phyloP scores from a whole-genome alignment of 2,888 invertebrate species.

The Ophion ventricosus region DNA sequence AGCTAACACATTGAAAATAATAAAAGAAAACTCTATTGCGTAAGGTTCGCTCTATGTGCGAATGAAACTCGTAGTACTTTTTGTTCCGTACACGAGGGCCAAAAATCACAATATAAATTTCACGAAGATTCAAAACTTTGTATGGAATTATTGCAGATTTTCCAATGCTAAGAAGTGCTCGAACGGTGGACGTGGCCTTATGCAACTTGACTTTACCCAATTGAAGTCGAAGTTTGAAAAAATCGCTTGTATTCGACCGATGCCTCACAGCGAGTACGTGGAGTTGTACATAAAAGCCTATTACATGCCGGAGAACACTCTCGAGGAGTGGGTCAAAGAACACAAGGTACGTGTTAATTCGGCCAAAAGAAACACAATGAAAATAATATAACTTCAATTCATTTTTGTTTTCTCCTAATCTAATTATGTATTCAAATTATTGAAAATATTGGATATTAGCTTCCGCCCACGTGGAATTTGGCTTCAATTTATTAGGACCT shows the following conservation, averaged over 20 bases:
- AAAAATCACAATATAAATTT: no score
- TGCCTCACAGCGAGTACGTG: conserved; percentile 95
- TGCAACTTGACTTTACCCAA: conserved; percentile 99
- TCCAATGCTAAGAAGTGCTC: conserved; percentile 96
- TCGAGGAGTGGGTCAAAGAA: conserved; percentile 95
- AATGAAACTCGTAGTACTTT: no score
- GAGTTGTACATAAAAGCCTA: conserved; percentile 98
- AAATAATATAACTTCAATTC: conserved; percentile 35
- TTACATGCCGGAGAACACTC: conserved; percentile 93
- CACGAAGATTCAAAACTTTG: conserved; percentile 28
- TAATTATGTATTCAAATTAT: neutral
- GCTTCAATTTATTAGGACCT: no score
- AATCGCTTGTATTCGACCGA: conserved; percentile 91
- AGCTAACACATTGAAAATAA: neutral
- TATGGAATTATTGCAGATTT: conserved; percentile 85
- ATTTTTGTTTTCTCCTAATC: conserved; percentile 37
- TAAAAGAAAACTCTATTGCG: neutral
- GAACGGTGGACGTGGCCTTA: conserved; percentile 97
- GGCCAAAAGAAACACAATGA: neutral
- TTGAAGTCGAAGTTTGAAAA: conserved; percentile 95
- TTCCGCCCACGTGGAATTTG: no score
- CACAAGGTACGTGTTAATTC: conserved; percentile 86
- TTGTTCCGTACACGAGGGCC: no score
- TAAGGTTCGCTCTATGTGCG: conserved; percentile 9
- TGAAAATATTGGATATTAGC: neutral